Base-by-base conservation (phyloP, 1,140 invertebrate species). In the Homarus americanus region DNA sequence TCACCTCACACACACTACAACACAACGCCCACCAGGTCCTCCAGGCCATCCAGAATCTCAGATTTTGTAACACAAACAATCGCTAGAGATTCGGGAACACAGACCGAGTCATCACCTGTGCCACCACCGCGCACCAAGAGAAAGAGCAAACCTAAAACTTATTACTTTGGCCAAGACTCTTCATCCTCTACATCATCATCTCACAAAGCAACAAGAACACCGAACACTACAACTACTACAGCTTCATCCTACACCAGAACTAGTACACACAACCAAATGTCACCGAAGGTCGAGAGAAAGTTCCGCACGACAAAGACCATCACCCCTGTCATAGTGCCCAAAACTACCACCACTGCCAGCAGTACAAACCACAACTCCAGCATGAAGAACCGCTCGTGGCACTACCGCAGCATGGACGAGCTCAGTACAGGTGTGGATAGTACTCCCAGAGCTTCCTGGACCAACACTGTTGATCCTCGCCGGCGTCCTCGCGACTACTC, bases 61-160 rank as follows among this genome's bases (percentile, higher is more conserved):
- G 80, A 83, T 36, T 40, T 83, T 24, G 63, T 72, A 28, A 83
- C 86, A 20, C 87, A 90, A 40, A 92, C 91, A n/a, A 53, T 79
- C 20, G 87, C 87, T 17, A 72, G 88, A 49, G 90, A 91, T 49
- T 87, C 90, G 3, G 92, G 86, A 7, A 89, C 92, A n/a, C 90
- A 85, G 49, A 91, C 79, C 41, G 79, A 41, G 10, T 66, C 82
- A 41, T 85, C 92, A 24, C 92, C 92, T 4, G 89, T 92, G 4
- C 92, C 92, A n/a, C 92, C 92, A 58, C 92, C 92, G 32, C 88
- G 92, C 28, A 92, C 92, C 58, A 92, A 92, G 73, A 76, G 89
- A 32, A 88, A 91, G 40, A 82, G 83, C 76, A 91, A 87, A 38
- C 92, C 92, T 32, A 91, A 91, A 80, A 92, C 85, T n/a, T 92